phyloP scores from a whole-genome alignment of 2,888 invertebrate species.

The Isoperla grammatica region DNA sequence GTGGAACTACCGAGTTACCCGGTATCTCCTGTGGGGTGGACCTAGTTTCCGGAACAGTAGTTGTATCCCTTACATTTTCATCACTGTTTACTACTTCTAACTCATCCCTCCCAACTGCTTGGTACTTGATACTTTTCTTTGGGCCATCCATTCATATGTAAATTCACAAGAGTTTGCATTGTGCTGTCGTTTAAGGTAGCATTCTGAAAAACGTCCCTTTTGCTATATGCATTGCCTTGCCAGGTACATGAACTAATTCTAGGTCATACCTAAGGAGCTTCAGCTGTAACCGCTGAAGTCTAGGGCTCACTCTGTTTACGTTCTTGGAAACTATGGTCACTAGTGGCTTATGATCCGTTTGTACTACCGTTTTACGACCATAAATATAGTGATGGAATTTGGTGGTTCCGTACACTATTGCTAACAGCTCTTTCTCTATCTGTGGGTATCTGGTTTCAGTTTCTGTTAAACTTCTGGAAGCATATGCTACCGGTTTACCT shows the following conservation, averaged over 20 bases:
- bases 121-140: too few species aligned
- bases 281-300: neutral
- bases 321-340: constrained; percentile 2
- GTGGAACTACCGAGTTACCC: too few species aligned
- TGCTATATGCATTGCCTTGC: neutral
- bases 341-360: constrained; percentile 17
- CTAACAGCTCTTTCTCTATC: constrained; percentile 35
- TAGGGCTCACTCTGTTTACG: neutral
- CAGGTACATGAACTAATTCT: neutral
- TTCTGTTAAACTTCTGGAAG: constrained; percentile 35
- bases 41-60: too few species aligned
- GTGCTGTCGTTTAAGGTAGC: neutral
- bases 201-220: neutral
- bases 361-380: constrained; percentile 1
- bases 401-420: neutral
- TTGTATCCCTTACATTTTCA: too few species aligned
- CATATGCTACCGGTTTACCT: constrained; percentile 38
- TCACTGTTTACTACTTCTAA: too few species aligned
- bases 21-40: too few species aligned
- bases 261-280: neutral
- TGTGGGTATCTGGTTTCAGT: constrained; percentile 36
- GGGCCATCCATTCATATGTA: too few species aligned
- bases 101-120: too few species aligned
- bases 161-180: too few species aligned
- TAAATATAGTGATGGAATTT: constrained; percentile 10